These are phyloP conservation scores for Myotis myotis DNA, from an alignment of 2,797 vertebrate genomes.

Conservation along the genomic window DNA sequence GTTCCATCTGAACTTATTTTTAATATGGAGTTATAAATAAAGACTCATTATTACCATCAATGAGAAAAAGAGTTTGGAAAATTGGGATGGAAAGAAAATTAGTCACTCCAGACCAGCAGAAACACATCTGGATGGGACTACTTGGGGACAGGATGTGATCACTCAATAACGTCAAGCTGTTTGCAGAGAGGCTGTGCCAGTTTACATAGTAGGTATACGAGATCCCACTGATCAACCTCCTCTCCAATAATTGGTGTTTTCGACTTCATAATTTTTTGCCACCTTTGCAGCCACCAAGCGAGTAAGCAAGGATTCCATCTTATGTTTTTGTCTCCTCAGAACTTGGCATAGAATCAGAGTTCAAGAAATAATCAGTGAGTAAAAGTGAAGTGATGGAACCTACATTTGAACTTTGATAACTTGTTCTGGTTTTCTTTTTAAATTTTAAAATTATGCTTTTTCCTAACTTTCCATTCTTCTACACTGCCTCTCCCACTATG, in stretches of 20 bases:
- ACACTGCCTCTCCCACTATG: neutral
- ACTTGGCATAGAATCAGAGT: neutral
- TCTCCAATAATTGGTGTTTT: neutral
- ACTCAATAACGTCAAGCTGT: neutral
- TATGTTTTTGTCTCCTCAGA: neutral
- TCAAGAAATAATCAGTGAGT: neutral
- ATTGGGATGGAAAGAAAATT: neutral
- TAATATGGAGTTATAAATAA: neutral
- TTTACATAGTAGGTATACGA: neutral
- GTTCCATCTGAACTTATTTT: neutral
- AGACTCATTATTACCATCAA: neutral
- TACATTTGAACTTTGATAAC: neutral
- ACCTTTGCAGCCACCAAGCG: neutral
- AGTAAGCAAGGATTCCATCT: neutral
- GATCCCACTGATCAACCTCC: neutral
- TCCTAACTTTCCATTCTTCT: neutral
- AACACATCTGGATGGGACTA: neutral
- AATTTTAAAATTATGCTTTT: neutral
- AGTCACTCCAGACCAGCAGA: neutral
- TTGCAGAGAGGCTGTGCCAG: neutral
- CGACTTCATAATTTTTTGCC: neutral
- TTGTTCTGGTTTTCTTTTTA: neutral
- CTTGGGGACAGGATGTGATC: neutral
- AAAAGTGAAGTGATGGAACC: neutral
- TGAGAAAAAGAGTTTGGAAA: neutral